Base-by-base conservation (phyloP, 1,140 invertebrate species). In the Hyles euphorbiae region DNA sequence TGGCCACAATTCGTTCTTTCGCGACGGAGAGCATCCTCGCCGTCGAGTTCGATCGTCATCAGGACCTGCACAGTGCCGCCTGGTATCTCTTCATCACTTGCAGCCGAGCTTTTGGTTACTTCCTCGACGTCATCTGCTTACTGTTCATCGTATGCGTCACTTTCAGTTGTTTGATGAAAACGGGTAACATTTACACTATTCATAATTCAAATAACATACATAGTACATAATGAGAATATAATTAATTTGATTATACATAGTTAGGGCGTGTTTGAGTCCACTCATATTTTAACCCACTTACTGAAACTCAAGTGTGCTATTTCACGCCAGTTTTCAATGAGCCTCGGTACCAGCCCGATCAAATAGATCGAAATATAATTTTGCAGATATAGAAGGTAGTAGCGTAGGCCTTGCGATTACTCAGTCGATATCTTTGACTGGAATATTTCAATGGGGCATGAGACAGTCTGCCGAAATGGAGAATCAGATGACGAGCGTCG, bases 391-490 rank as follows among this genome's bases (percentile, higher is more conserved):
- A 56, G 79, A 83, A 40, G 90, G 92, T 3, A 93, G 92, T 7
- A 88, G 91, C 49, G 95, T 97, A 12, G 97, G 97, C 6, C 81
- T 98, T 11, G 94, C 94, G 0, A 94, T 98, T 57, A 95, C 96
- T 0, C 96, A 97, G 76, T 92, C 94, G 0, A 91, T 97, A 68
- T 92, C 93, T 1, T 76, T 98, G 48, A 94, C 94, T 4, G 94
- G 95, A 0, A 93, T 94, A 90, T 91, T 98, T 54, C 96, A 97
- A 87, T 96, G 94, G 91, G 95, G 94, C 3, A 93, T 97, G 58
- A 89, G 94, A 55, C 95, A 96, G 73, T 93, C 93, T 10, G 93
- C 95, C 0, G 95, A 96, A 81, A 94, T 96, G 40, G 91, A 95
- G 54, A 96, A 95, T 81, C 92, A 94, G 63, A 92, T 96, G 90